A percentile compares a stretch with the other conserved stretches of the same genome.
Evolutionary conservation across 2,888 invertebrate species (phyloP).

Genomic region (Drosophila demipolita): DNA sequence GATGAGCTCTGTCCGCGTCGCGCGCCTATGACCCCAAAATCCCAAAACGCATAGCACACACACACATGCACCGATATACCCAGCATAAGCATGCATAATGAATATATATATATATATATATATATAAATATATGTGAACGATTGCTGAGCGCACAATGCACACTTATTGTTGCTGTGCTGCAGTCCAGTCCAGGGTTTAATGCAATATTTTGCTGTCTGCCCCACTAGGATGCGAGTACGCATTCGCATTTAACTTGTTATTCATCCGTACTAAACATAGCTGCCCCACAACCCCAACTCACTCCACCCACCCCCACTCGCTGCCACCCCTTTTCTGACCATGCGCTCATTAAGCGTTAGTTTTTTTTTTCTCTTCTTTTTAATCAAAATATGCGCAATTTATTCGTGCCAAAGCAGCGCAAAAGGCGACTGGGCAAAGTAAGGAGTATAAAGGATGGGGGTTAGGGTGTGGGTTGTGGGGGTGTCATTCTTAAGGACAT

Average conservation of each 20-base stretch:
- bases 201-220: constrained; percentile 56
- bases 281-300: background rate
- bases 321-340: constrained; percentile 6
- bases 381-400: constrained; percentile 81
- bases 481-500: constrained; percentile 63
- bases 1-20: constrained; percentile 29
- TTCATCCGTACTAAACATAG: constrained; percentile 45
- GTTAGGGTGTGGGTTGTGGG: background rate
- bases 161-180: constrained; percentile 70
- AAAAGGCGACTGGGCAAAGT: constrained; percentile 29
- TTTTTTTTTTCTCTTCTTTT: constrained; percentile 40
- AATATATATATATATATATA: constrained; percentile 17
- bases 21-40: constrained; percentile 74
- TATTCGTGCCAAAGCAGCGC: constrained; percentile 63
- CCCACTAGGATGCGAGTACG: constrained; percentile 44
- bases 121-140: constrained; percentile 18
- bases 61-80: constrained; percentile 20
- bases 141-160: constrained; percentile 66
- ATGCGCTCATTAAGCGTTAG: constrained; percentile 36
- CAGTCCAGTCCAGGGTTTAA: constrained; percentile 46
- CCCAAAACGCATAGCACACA: constrained; percentile 66
- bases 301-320: background rate
- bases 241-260: constrained; percentile 22
- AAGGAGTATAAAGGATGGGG: background rate
- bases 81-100: constrained; percentile 27